These are phyloP conservation scores for Vimba vimba DNA, from an alignment of 2,113 vertebrate genomes.

Conservation along the genomic window DNA sequence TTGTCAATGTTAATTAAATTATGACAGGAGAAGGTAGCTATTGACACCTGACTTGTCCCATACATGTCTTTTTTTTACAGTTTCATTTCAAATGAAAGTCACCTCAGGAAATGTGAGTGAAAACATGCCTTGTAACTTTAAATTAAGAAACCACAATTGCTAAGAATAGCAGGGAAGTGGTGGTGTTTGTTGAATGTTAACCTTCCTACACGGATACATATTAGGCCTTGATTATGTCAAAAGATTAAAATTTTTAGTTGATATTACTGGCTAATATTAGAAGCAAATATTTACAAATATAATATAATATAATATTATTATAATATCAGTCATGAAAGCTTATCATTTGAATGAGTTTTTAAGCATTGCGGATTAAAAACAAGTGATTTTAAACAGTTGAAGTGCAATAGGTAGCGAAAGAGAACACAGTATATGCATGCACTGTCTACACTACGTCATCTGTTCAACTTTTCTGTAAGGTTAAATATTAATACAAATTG, in stretches of 20 bases:
- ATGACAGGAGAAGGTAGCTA: not conserved
- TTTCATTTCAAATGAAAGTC: not conserved
- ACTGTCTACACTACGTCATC: no score
- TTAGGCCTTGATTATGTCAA: not conserved
- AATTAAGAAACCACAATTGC: not conserved
- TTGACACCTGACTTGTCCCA: not conserved
- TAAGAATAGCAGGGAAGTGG: not conserved
- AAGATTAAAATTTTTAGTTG: not conserved
- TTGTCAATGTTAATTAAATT: conserved; percentile 33
- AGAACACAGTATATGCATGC: no score
- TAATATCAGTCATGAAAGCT: no score
- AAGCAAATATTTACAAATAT: no score
- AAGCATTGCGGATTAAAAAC: no score
- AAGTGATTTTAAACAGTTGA: no score
- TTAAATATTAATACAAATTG: no score
- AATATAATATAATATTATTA: no score
- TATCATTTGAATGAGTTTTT: no score
- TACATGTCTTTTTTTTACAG: not conserved
- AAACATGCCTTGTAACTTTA: not conserved
- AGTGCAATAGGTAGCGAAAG: no score
- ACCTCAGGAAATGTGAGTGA: not conserved
- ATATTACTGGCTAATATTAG: no score
- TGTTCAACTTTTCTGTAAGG: no score
- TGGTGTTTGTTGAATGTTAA: not conserved
- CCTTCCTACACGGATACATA: not conserved